Evolutionary conservation across 2,797 vertebrate species (phyloP).

Genomic region (Poecilia picta): DNA sequence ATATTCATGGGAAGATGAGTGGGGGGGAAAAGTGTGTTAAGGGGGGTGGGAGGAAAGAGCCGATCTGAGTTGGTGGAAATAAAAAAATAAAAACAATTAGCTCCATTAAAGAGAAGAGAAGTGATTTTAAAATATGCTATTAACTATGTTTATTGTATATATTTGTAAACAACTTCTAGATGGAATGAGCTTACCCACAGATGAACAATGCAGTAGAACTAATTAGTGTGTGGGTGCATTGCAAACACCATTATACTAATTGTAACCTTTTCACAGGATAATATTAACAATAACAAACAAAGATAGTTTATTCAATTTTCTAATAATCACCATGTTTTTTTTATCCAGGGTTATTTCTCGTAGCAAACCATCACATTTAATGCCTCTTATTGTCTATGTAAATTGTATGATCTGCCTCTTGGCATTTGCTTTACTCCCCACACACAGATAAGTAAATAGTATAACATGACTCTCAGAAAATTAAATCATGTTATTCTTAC

Average conservation of each 20-base stretch:
- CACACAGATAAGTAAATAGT: background rate
- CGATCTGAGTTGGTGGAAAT: background rate
- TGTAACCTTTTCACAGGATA: constrained; percentile 6
- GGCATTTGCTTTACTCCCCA: background rate
- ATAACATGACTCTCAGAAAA: background rate
- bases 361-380: background rate
- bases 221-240: background rate
- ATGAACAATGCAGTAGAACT: background rate
- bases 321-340: background rate
- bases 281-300: constrained; percentile 7
- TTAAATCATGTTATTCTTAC: background rate
- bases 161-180: constrained; percentile 1
- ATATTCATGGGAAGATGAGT: background rate
- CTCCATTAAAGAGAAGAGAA: background rate
- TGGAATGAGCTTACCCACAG: background rate
- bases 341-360: background rate
- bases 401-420: background rate
- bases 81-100: background rate
- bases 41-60: too few relatives aligned
- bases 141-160: background rate
- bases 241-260: constrained; percentile 1
- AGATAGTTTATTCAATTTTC: background rate
- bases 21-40: background rate
- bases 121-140: background rate
- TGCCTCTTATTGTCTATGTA: background rate